A percentile compares a stretch with the other conserved stretches of the same genome.
Evolutionary conservation across 2,113 vertebrate species (phyloP).

Genomic region (Podilymbus podiceps): DNA sequence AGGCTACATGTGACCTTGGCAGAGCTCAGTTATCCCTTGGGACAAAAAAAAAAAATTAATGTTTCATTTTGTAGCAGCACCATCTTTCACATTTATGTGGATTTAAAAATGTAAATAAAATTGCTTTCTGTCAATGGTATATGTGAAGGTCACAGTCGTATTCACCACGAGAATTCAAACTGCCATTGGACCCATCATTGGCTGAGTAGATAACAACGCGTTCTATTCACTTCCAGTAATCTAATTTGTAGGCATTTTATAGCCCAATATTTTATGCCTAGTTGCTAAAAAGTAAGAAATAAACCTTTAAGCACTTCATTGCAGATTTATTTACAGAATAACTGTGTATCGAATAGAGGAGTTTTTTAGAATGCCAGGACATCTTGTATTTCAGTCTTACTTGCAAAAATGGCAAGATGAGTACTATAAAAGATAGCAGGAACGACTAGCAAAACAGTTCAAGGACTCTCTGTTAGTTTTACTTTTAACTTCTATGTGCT

Average conservation of each 20-base stretch:
- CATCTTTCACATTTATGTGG: constrained; percentile 77
- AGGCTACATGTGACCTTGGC: constrained; percentile 68
- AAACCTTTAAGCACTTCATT: constrained; percentile 69
- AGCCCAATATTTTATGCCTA: constrained; percentile 68
- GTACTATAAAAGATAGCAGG: constrained; percentile 14
- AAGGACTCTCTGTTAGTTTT: constrained; percentile 12
- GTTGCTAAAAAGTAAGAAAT: constrained; percentile 70
- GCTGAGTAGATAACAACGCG: constrained; percentile 72
- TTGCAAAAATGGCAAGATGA: constrained; percentile 12
- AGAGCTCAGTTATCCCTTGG: constrained; percentile 53
- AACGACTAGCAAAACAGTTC: constrained; percentile 31
- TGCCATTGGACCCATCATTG: constrained; percentile 73
- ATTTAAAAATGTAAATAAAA: constrained; percentile 82
- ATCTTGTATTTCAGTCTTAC: constrained; percentile 47
- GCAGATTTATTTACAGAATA: constrained; percentile 73
- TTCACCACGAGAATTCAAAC: constrained; percentile 64
- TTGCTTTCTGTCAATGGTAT: constrained; percentile 70
- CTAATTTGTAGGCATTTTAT: constrained; percentile 76
- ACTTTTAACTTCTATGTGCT: constrained; percentile 2
- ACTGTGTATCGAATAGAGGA: constrained; percentile 61
- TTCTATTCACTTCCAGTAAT: constrained; percentile 70
- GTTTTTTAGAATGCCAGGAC: constrained; percentile 57
- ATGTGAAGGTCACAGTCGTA: constrained; percentile 71
- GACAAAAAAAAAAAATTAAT: constrained; percentile 64
- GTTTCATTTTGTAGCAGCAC: constrained; percentile 66